Base-by-base conservation (phyloP, 2,888 invertebrate genomes). In the Drosophila nigricruria region DNA sequence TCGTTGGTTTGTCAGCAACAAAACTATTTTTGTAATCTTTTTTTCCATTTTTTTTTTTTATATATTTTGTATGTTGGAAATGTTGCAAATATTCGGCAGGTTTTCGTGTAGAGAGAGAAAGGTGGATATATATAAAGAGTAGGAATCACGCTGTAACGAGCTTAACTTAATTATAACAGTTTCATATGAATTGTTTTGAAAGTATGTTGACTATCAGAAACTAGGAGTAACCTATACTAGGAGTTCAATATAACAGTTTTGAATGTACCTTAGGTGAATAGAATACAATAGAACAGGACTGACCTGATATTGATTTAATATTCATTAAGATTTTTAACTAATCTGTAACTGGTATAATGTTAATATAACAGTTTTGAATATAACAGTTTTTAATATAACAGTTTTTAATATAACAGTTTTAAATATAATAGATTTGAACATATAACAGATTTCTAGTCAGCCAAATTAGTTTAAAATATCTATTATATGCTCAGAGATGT, bases 11-110 rank as follows among this genome's bases (percentile, higher is more conserved):
- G 61, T 16, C n/a, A 25, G 36, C 25, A 2, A 16, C 42, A 20
- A 49, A 23, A 38, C 18, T 36, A 47, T 63, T 52, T 52, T 63
- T 25, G n/a, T 10, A 20, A 34, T 14, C 25, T 32, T 20, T 14
- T 12, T 30, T 34, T 34, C 10, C 3, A 12, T 34, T 34, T 32
- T 5, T 32, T 27, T n/a, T 23, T 45, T 16, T 45, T 6, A n/a
- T n/a, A n/a, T n/a, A n/a, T 34, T 52, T 23, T 49, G 5, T 4
- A 1, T 16, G 25, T 45, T 23, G 5, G 0, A n/a, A 2, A 5
- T 18, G 49, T 38, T 34, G 9, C n/a, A 8, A 47, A 63, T 27
- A 27, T 34, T 61, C 1, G 14, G n/a, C 5, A 2, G 23, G 20
- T n/a, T 20, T 65, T 42, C 23, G 27, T 23, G 32, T 4, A 4